Evolutionary conservation across 2,888 invertebrate species (phyloP).

Genomic region (Molorchus minor): DNA sequence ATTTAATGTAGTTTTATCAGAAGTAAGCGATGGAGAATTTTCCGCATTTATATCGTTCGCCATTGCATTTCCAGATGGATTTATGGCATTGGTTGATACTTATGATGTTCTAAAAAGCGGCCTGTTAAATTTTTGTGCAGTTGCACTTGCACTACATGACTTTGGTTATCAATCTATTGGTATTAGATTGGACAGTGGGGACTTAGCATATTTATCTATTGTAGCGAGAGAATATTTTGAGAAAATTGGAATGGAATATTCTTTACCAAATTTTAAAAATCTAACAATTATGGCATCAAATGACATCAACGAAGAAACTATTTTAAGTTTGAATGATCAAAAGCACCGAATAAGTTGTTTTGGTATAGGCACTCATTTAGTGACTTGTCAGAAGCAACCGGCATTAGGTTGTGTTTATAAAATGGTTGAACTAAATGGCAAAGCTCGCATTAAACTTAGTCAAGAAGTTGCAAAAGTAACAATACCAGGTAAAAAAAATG

Average conservation of each 20-base stretch:
- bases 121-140: constrained; percentile 94
- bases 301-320: constrained; percentile 98
- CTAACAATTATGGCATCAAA: constrained; percentile 97
- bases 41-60: constrained; percentile 94
- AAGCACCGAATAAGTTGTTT: constrained; percentile 93
- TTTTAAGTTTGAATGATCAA: constrained; percentile 95
- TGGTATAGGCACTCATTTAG: constrained; percentile 85
- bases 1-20: constrained; percentile 79
- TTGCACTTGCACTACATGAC: constrained; percentile 89
- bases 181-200: constrained; percentile 95
- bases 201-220: constrained; percentile 93
- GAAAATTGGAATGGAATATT: constrained; percentile 76
- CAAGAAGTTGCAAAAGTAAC: constrained; percentile 98
- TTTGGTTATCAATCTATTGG: constrained; percentile 90
- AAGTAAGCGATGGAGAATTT: constrained; percentile 93
- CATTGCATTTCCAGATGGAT: constrained; percentile 92
- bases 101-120: constrained; percentile 99
- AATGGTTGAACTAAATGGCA: constrained; percentile 90
- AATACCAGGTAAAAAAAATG: constrained; percentile 93
- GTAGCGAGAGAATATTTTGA: constrained; percentile 83
- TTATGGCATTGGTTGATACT: constrained; percentile 96
- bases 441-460: constrained; percentile 93
- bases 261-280: constrained; percentile 84
- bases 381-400: constrained; percentile 97
- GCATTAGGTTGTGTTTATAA: constrained; percentile 98